Conservation (phyloP, 2,888 invertebrate species). For the Elysia crispata region DNA sequence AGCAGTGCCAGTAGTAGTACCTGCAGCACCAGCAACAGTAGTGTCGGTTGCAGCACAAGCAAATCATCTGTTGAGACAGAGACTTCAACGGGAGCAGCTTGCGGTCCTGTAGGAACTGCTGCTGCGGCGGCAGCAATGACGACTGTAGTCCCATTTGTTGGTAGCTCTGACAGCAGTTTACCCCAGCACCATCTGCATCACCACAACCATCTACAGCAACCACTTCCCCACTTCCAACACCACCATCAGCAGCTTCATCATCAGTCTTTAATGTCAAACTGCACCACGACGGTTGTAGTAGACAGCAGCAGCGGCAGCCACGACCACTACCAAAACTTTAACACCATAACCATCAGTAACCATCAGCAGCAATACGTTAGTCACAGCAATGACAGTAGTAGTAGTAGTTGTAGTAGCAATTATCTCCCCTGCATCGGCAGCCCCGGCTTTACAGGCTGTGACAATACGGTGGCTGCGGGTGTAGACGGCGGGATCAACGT, state of each 20-base stretch:
- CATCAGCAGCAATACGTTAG: background rate
- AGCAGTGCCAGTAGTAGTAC: slow-evolving; percentile 18
- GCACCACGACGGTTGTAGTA: too few species aligned
- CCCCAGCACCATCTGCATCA: slow-evolving; percentile 12
- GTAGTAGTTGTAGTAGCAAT: too few species aligned
- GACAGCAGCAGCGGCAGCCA: background rate
- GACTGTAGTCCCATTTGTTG: background rate
- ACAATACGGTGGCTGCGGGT: slow-evolving; percentile 21
- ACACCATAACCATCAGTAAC: background rate
- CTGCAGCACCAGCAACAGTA: slow-evolving; percentile 18
- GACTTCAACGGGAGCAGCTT: background rate
- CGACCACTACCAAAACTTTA: background rate
- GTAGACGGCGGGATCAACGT: slow-evolving; percentile 7
- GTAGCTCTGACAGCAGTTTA: too few species aligned
- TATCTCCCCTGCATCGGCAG: background rate
- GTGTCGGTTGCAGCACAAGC: background rate
- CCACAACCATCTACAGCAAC: slow-evolving; percentile 25
- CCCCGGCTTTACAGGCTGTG: slow-evolving; percentile 27
- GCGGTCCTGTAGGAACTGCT: background rate
- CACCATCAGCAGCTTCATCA: background rate
- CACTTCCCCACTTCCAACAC: background rate
- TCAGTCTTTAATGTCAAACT: background rate
- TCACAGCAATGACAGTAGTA: too few species aligned
- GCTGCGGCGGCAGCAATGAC: background rate
- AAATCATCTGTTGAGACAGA: background rate